A percentile compares a stretch with the other conserved stretches of the same genome.
These are phyloP conservation scores for Harpagoxenus sublaevis DNA, from an alignment of 2,888 invertebrate species.

Conservation along the genomic window DNA sequence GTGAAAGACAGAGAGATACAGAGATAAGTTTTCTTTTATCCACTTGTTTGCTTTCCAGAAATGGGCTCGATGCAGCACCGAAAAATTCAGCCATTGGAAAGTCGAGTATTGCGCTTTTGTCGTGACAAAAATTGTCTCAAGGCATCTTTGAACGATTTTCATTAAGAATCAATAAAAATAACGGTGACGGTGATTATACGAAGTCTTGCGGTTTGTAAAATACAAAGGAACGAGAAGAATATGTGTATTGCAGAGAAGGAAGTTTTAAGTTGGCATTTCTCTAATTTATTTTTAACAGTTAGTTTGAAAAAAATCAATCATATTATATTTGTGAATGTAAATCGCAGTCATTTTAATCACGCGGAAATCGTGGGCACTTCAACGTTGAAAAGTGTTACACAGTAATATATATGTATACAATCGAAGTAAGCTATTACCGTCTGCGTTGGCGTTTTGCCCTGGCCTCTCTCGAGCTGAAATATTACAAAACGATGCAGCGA, in stretches of 20 bases:
- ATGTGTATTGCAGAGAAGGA: neutral
- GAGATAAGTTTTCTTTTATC: slow-evolving; percentile 53
- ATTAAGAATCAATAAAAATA: neutral
- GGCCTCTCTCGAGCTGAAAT: slow-evolving; percentile 31
- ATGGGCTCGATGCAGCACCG: neutral
- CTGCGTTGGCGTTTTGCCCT: slow-evolving; percentile 1
- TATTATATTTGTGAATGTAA: neutral
- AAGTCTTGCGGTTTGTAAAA: neutral
- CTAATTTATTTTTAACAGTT: neutral
- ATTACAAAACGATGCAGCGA: slow-evolving; percentile 57
- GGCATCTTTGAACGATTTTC: neutral
- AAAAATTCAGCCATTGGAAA: slow-evolving; percentile 3
- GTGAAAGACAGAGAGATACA: neutral
- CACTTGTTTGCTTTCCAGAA: slow-evolving; percentile 20
- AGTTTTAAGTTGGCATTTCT: neutral
- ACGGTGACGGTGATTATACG: neutral
- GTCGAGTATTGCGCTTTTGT: neutral
- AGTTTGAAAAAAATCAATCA: slow-evolving; percentile 13
- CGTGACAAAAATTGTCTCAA: neutral
- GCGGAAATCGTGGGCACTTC: slow-evolving; percentile 7
- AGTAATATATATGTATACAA: neutral
- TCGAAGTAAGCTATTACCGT: slow-evolving; percentile 28
- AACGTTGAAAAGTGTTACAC: slow-evolving; percentile 29
- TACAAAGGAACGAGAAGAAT: neutral
- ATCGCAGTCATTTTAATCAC: slow-evolving; percentile 13